Conservation (phyloP, 1,140 invertebrate species). For the Eriocheir sinensis region DNA sequence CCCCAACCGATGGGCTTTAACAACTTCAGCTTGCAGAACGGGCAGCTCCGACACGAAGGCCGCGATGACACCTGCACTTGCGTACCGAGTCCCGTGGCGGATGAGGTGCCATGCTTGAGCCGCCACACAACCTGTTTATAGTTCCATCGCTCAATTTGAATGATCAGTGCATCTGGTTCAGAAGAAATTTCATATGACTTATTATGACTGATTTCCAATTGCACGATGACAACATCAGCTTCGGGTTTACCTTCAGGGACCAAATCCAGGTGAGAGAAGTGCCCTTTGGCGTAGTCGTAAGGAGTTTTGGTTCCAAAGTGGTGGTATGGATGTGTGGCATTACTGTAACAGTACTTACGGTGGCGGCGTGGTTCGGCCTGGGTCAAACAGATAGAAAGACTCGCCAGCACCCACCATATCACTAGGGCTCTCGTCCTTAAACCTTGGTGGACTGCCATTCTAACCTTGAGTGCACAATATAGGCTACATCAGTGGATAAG, state of each 20-base stretch:
- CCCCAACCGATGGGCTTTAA: slow-evolving; percentile 32
- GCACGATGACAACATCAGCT: too few species aligned
- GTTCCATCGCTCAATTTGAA: neutral
- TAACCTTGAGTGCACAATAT: too few species aligned
- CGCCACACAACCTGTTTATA: slow-evolving; percentile 45
- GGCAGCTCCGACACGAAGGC: neutral
- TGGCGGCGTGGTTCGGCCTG: neutral
- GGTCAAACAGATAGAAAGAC: neutral
- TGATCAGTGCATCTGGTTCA: neutral
- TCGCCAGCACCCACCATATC: neutral
- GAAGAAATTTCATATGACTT: neutral
- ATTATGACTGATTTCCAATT: neutral
- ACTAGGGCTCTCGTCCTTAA: neutral
- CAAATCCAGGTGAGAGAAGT: neutral
- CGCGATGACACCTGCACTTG: neutral
- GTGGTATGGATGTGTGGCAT: slow-evolving; percentile 33
- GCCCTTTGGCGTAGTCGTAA: slow-evolving; percentile 18
- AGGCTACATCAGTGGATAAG: neutral
- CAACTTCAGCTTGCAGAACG: neutral
- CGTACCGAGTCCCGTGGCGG: slow-evolving; percentile 60
- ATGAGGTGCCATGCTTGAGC: slow-evolving; percentile 54
- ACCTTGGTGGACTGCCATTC: neutral
- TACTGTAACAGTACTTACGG: neutral
- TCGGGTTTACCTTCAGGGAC: slow-evolving; percentile 57
- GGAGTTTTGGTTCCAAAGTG: slow-evolving; percentile 56